phyloP scores from a whole-genome alignment of 2,888 invertebrate genomes.

The Esperia sulphurella region DNA sequence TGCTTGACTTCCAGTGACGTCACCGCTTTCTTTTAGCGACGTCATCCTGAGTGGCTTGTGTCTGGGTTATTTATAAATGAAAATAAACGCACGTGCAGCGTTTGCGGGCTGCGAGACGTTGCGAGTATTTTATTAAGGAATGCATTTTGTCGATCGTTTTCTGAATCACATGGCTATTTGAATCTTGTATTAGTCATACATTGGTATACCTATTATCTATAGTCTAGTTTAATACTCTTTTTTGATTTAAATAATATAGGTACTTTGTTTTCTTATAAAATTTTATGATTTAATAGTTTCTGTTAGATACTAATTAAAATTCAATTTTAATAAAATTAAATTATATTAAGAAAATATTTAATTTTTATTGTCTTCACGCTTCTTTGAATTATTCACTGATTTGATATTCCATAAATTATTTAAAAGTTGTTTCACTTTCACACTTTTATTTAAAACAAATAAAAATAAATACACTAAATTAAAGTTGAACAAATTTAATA shows the following conservation, averaged over 20 bases:
- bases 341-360: too few species aligned
- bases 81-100: slow-evolving; percentile 67
- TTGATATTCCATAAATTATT: background rate
- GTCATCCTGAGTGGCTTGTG: slow-evolving; percentile 48
- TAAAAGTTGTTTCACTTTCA: background rate
- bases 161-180: background rate
- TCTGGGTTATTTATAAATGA: slow-evolving; percentile 66
- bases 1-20: slow-evolving; percentile 40
- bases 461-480: background rate
- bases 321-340: too few species aligned
- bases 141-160: slow-evolving; percentile 42
- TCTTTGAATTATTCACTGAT: too few species aligned
- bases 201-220: background rate
- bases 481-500: background rate
- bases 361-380: too few species aligned
- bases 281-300: background rate
- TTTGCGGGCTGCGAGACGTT: slow-evolving; percentile 27
- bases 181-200: background rate
- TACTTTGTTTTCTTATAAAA: background rate
- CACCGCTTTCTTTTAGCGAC: slow-evolving; percentile 55
- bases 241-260: background rate
- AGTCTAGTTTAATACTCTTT: background rate
- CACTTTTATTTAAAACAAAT: background rate
- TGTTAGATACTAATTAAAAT: background rate
- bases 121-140: slow-evolving; percentile 53